Evolutionary conservation across 2,888 invertebrate genomes (phyloP).

Genomic region (Cancer borealis): DNA sequence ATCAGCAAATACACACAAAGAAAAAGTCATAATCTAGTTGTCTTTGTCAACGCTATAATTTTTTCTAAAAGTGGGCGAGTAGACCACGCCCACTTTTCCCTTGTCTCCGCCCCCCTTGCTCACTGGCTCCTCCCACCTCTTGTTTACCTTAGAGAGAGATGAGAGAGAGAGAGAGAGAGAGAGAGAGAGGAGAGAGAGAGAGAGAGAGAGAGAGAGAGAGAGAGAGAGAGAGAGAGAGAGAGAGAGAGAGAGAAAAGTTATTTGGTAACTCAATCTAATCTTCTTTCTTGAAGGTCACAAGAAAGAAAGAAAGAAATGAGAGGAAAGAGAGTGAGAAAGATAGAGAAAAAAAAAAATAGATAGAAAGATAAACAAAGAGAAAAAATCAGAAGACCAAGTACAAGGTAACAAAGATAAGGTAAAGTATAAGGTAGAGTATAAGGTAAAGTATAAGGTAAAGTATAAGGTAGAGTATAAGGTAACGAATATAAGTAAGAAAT

Average conservation of each 20-base stretch:
- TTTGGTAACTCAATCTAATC: not conserved
- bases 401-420: not conserved
- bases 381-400: not conserved
- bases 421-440: no score
- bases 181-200: constrained; percentile 51
- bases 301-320: not conserved
- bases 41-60: no score
- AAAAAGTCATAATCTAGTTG: no score
- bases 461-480: no score
- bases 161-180: constrained; percentile 53
- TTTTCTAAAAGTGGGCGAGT: no score
- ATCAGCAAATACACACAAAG: no score
- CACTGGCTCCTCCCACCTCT: no score
- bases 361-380: not conserved
- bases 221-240: constrained; percentile 53
- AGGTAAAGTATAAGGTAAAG: no score
- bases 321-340: constrained; percentile 38
- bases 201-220: constrained; percentile 55
- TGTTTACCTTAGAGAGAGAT: not conserved
- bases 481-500: no score
- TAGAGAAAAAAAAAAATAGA: not conserved
- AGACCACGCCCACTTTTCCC: no score
- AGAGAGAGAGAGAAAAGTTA: not conserved
- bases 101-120: no score
- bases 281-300: no score